Percentiles rank a stretch among this genome's conserved stretches.
phyloP scores from a whole-genome alignment of 1,140 invertebrate species.

The Orchestia grillus region DNA sequence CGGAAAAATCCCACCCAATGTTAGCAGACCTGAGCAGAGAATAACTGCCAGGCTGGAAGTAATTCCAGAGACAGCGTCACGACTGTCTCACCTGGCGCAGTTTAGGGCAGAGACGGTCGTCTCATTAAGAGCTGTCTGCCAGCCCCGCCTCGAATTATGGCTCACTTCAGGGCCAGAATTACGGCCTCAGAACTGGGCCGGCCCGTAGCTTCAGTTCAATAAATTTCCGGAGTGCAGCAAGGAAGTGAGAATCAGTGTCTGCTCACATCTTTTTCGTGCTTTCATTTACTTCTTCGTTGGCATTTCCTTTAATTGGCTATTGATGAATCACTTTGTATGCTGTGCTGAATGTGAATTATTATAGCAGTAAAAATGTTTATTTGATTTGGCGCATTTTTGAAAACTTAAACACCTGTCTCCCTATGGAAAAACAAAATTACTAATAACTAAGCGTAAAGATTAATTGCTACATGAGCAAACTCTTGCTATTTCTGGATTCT shows the following conservation, averaged over 20 bases:
- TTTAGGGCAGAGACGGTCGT: not conserved
- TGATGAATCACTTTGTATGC: not conserved
- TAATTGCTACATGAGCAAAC: not conserved
- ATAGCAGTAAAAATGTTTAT: not conserved
- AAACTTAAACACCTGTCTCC: too few relatives aligned
- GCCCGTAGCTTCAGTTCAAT: not conserved
- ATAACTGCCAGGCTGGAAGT: not conserved
- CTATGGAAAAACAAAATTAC: not conserved
- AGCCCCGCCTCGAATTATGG: not conserved
- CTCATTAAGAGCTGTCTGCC: not conserved
- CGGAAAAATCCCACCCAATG: too few relatives aligned
- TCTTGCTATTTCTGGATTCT: too few relatives aligned
- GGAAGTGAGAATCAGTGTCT: not conserved
- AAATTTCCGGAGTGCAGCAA: not conserved
- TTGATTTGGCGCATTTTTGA: not conserved
- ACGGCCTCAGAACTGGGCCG: not conserved
- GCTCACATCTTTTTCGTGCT: not conserved
- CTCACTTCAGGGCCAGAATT: not conserved
- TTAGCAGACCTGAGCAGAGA: not conserved
- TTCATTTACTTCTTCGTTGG: not conserved
- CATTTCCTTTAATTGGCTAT: not conserved
- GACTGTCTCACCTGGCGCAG: not conserved
- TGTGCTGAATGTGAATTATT: not conserved
- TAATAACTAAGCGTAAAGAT: not conserved
- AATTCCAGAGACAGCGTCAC: not conserved